A percentile compares a stretch with the other conserved stretches of the same genome.
Evolutionary conservation across 1,140 invertebrate genomes (phyloP).

Genomic region (Drosophila navojoa): DNA sequence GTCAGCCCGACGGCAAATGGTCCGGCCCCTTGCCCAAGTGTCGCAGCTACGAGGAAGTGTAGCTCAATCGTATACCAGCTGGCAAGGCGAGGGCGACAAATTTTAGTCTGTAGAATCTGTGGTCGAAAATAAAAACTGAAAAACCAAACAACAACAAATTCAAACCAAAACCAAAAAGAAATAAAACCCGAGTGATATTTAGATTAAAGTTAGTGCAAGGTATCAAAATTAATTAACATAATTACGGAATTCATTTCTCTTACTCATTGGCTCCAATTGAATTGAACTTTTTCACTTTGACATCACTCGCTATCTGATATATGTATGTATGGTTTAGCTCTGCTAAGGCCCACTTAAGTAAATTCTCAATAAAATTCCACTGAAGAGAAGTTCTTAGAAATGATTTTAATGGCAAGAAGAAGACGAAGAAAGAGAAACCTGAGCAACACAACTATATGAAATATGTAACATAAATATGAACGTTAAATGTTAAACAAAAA

Average conservation of each 20-base stretch:
- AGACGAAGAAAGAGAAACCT: constrained; percentile 19
- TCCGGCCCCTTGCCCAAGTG: constrained; percentile 84
- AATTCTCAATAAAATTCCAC: constrained; percentile 19
- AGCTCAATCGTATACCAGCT: constrained; percentile 47
- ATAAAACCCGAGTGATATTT: constrained; percentile 77
- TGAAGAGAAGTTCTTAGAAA: neutral
- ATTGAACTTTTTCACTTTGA: constrained; percentile 31
- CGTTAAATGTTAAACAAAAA: constrained; percentile 39
- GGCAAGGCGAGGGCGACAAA: neutral
- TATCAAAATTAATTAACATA: constrained; percentile 72
- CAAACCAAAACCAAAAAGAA: constrained; percentile 20
- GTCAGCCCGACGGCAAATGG: constrained; percentile 85
- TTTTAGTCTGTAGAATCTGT: constrained; percentile 33
- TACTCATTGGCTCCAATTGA: constrained; percentile 37
- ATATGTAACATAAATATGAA: constrained; percentile 45
- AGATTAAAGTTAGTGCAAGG: constrained; percentile 79
- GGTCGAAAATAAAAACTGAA: constrained; percentile 17
- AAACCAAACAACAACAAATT: constrained; percentile 28
- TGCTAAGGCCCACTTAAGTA: constrained; percentile 32
- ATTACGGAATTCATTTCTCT: constrained; percentile 28
- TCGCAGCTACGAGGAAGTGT: constrained; percentile 84
- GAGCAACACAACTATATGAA: constrained; percentile 21
- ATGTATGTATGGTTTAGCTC: neutral
- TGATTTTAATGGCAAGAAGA: neutral
- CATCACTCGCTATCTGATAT: constrained; percentile 38